Evolutionary conservation across 2,113 vertebrate species (phyloP).

Genomic region (Drymodes brunneopygia): DNA sequence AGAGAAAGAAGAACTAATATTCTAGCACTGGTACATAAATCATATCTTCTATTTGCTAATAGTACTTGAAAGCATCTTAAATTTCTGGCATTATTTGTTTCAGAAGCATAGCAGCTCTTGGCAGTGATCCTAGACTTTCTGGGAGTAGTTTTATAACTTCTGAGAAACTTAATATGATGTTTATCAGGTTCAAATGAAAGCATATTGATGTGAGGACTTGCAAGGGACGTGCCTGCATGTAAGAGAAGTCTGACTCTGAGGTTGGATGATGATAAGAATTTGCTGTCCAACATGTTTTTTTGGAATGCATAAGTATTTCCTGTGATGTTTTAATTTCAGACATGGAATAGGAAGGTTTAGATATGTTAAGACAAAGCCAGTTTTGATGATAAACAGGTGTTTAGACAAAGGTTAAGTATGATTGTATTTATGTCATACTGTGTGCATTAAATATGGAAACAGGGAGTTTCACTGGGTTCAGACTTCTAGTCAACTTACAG

Average conservation of each 20-base stretch:
- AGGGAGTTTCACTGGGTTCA: neutral
- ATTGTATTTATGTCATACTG: neutral
- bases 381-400: neutral
- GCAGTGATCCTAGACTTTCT: neutral
- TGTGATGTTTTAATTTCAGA: neutral
- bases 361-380: neutral
- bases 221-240: neutral
- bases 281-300: neutral
- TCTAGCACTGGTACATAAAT: neutral
- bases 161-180: neutral
- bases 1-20: neutral
- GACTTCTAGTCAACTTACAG: neutral
- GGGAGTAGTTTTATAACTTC: neutral
- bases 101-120: neutral
- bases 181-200: neutral
- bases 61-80: neutral
- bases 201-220: neutral
- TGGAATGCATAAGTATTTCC: neutral
- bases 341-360: neutral
- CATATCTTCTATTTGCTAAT: neutral
- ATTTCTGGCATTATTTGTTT: neutral
- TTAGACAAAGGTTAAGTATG: neutral
- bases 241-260: neutral
- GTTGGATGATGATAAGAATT: neutral
- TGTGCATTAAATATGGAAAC: neutral